Conservation (phyloP, 2,888 invertebrate species). For the Stratiomys singularior region DNA sequence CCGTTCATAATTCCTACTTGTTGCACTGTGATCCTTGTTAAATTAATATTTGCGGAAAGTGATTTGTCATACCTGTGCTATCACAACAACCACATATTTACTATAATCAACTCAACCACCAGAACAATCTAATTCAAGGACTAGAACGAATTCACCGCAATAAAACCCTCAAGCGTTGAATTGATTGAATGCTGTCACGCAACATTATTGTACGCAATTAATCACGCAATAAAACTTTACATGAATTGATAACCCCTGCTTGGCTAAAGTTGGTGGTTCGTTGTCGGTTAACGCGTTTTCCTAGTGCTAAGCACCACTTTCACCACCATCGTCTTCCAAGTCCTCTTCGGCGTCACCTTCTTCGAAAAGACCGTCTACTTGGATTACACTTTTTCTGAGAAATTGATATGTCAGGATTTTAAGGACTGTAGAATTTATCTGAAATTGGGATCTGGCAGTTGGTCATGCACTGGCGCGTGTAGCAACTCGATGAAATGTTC, state of each 20-base stretch:
- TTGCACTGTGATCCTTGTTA: conserved; percentile 33
- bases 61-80: background rate
- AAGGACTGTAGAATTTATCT: conserved; percentile 47
- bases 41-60: conserved; percentile 27
- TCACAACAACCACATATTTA: background rate
- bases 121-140: conserved; percentile 20
- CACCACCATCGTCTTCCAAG: conserved; percentile 31
- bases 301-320: conserved; percentile 42
- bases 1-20: conserved; percentile 35
- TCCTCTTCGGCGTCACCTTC: conserved; percentile 18
- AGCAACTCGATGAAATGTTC: conserved; percentile 42
- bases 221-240: conserved; percentile 50
- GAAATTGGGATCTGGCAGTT: conserved; percentile 48
- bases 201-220: conserved; percentile 49
- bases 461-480: conserved; percentile 47
- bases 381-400: conserved; percentile 46
- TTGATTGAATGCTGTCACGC: conserved; percentile 47
- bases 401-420: conserved; percentile 51
- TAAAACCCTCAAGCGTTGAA: conserved; percentile 30
- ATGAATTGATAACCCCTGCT: background rate
- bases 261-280: background rate
- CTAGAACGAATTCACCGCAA: conserved; percentile 5
- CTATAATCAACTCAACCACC: no score
- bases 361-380: background rate
- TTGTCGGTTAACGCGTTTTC: conserved; percentile 20